Conservation (phyloP, 2,113 vertebrate genomes). For the Callorhinus ursinus region DNA sequence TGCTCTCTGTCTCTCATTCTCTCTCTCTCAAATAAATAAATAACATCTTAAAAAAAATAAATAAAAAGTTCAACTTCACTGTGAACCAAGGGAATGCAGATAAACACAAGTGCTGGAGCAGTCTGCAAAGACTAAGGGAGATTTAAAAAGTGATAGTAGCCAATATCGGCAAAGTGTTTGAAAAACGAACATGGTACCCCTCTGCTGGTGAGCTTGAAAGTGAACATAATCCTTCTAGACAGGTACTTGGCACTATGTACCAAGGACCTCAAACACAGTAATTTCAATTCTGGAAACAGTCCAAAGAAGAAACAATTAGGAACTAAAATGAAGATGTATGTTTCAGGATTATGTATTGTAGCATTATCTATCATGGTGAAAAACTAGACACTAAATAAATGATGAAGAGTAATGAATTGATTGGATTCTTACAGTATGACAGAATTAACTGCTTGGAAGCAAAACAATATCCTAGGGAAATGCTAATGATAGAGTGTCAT, state of each 20-base stretch:
- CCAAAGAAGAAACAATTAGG: background rate
- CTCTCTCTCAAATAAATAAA: too few relatives aligned
- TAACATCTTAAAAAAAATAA: too few relatives aligned
- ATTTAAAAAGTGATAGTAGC: background rate
- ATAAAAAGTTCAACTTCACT: background rate
- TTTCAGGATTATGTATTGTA: background rate
- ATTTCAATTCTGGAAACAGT: background rate
- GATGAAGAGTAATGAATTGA: background rate
- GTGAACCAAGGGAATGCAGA: background rate
- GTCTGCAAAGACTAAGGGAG: background rate
- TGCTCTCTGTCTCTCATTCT: too few relatives aligned
- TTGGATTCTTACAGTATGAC: background rate
- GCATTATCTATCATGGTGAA: background rate
- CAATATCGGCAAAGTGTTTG: background rate
- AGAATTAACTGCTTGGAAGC: background rate
- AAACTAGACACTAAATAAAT: background rate
- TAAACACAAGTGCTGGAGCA: background rate
- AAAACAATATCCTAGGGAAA: background rate
- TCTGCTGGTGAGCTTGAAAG: background rate
- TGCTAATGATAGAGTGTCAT: background rate
- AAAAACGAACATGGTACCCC: background rate
- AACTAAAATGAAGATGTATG: background rate
- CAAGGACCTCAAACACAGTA: background rate
- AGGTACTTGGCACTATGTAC: too few relatives aligned
- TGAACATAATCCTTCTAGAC: background rate